These are phyloP conservation scores for Cephus spinipes DNA, from an alignment of 2,888 invertebrate species.

Conservation along the genomic window DNA sequence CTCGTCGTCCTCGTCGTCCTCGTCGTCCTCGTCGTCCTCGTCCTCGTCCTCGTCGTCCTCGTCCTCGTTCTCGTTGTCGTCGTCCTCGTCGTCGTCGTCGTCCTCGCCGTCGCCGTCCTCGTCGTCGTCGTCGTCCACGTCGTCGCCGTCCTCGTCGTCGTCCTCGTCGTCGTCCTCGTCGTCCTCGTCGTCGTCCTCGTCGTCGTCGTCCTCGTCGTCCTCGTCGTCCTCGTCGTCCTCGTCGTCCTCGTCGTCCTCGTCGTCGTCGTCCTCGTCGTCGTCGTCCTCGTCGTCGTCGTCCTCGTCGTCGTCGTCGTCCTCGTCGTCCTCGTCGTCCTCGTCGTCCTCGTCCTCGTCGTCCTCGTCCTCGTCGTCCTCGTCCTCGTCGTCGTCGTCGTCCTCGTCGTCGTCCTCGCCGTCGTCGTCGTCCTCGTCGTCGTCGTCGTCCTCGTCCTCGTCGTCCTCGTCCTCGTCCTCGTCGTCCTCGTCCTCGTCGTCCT, in stretches of 20 bases:
- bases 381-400: too few species aligned
- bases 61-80: too few species aligned
- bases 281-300: not conserved
- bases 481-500: too few species aligned
- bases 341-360: too few species aligned
- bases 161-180: not conserved
- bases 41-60: too few species aligned
- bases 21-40: constrained; percentile 1
- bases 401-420: too few species aligned
- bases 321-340: constrained; percentile 16
- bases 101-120: too few species aligned
- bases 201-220: not conserved
- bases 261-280: not conserved
- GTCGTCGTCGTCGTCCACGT: too few species aligned
- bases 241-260: not conserved
- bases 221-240: not conserved
- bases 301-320: constrained; percentile 23
- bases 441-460: constrained; percentile 1
- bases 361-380: too few species aligned
- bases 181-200: not conserved
- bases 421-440: too few species aligned
- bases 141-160: too few species aligned
- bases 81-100: too few species aligned
- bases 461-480: not conserved
- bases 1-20: not conserved